Conservation (phyloP, 2,113 vertebrate species). For the Sclerurus mexicanus region DNA sequence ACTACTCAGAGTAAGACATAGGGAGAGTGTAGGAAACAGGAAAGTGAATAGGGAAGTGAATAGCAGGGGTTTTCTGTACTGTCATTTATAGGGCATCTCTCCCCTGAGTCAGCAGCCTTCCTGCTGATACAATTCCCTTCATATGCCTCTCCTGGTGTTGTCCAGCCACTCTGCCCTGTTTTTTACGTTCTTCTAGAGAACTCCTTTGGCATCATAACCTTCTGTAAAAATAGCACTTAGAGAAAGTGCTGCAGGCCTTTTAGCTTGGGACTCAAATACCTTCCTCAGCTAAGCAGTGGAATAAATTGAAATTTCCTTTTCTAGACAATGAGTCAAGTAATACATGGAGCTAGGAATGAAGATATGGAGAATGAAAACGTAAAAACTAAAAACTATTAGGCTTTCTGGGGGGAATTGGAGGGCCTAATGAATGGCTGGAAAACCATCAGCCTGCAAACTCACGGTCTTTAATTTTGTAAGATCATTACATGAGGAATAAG, state of each 20-base stretch:
- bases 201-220: background rate
- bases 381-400: background rate
- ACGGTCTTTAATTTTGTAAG: background rate
- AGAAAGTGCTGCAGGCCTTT: background rate
- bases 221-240: background rate
- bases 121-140: background rate
- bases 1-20: background rate
- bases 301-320: background rate
- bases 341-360: background rate
- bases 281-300: background rate
- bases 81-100: background rate
- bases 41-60: background rate
- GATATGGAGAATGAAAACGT: background rate
- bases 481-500: background rate
- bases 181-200: background rate
- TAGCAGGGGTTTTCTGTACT: background rate
- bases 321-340: background rate
- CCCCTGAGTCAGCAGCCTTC: background rate
- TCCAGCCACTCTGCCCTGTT: background rate
- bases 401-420: background rate
- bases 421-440: background rate
- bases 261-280: background rate
- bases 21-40: background rate
- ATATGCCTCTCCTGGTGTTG: background rate
- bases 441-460: background rate